Base-by-base conservation (phyloP, 2,888 invertebrate species). In the Periphyllus acericola region DNA sequence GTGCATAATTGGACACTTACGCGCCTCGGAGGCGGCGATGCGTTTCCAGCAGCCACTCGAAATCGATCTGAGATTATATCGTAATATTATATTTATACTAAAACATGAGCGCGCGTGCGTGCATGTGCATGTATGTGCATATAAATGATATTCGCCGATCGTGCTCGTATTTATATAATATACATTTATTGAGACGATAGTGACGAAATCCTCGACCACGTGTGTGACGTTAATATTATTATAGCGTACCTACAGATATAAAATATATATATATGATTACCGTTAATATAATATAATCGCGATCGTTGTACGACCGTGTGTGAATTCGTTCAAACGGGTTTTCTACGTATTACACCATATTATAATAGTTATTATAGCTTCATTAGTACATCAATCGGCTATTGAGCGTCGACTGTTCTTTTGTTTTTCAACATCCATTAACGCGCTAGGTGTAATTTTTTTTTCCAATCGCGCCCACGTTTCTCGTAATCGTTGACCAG, bases 41-140 rank as follows among this genome's bases (percentile, higher is more conserved):
- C n/a, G 19, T 25, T 80, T 66, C 52, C 34, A 55, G 34, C 34
- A 25, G 32, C 4, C 34, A n/a, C 36, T 55, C 34, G 17, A 55
- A 79, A 79, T 79, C 34, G 8, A 79, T 79, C 11, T 55, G 29
- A 55, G 32, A 55, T 78, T 34, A 78, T 34, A 78, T 78, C 32
- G 21, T 19, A 46, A 46, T 17, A 34, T 68, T 71, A 8, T 68
- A 32, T 60, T 25, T 60, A 25, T 60, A 60, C 14, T 60, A 34
- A 60, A 60, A 60, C n/a, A 36, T n/a, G n/a, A 17, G 60, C 25
- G 36, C 74, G 66, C n/a, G 8, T 46, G 46, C 46, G 46, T 46
- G 14, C 3, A 14, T 46, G 6, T 6, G 3, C 36, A 36, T 36
- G 6, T 36, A 36, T 36, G 11, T n/a, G n/a, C n/a, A 46, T 46